A percentile compares a stretch with the other conserved stretches of the same genome.
These are phyloP conservation scores for Aphelenchoides bicaudatus DNA, from an alignment of 2,888 invertebrate species.

Conservation along the genomic window DNA sequence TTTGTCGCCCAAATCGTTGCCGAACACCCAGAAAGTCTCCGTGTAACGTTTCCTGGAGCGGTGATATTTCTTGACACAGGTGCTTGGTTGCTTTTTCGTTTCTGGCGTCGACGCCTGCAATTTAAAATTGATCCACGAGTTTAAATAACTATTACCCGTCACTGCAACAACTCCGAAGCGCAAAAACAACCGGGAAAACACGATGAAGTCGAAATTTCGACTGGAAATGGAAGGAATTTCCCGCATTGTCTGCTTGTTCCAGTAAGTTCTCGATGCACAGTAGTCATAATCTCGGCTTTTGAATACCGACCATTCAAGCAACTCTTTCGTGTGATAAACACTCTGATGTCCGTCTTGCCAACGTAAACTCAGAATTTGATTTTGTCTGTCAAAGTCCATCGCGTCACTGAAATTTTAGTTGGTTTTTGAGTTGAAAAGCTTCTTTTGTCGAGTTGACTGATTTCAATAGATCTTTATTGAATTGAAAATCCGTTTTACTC, in stretches of 20 bases:
- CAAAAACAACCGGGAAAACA: constrained; percentile 40
- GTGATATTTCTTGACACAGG: constrained; percentile 67
- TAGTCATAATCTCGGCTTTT: constrained; percentile 17
- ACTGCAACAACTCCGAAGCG: constrained; percentile 51
- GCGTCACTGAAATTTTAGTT: constrained; percentile 26
- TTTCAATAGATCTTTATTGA: constrained; percentile 18
- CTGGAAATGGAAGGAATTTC: constrained; percentile 38
- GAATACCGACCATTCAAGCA: constrained; percentile 32
- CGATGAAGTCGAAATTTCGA: constrained; percentile 34
- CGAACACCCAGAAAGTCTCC: constrained; percentile 70
- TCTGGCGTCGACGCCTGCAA: constrained; percentile 27
- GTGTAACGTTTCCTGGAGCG: constrained; percentile 71
- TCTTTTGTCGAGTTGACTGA: too few species aligned
- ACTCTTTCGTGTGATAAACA: constrained; percentile 27
- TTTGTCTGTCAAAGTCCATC: constrained; percentile 24
- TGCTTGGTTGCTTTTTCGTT: constrained; percentile 35
- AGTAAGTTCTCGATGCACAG: constrained; percentile 25
- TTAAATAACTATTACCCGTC: too few species aligned
- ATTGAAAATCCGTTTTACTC: constrained; percentile 24
- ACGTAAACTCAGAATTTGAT: constrained; percentile 27
- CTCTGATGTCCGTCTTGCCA: constrained; percentile 43
- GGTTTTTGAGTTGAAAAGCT: too few species aligned
- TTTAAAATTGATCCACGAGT: too few species aligned
- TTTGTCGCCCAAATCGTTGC: too few species aligned
- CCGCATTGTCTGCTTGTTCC: constrained; percentile 24